A percentile compares a stretch with the other conserved stretches of the same genome.
Evolutionary conservation across 37 sponge, comb jelly and placozoan species (phyloP).

Genomic region (Beroe ovata): DNA sequence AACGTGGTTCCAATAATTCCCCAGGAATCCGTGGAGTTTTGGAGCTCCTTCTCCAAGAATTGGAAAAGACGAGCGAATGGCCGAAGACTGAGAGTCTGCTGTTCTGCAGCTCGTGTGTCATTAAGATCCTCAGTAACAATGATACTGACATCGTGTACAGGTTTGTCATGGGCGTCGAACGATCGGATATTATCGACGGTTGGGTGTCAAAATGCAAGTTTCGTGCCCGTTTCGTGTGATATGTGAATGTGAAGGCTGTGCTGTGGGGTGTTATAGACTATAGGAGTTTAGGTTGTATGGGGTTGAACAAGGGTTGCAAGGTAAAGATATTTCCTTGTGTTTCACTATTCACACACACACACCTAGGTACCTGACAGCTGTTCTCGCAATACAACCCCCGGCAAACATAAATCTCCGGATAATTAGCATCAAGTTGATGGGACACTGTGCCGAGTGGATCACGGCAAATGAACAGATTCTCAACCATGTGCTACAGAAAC

Average conservation of each 20-base stretch:
- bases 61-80: slow-evolving; percentile 22
- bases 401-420: neutral
- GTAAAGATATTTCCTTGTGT: neutral
- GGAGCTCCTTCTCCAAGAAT: neutral
- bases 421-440: slow-evolving; percentile 7
- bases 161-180: neutral
- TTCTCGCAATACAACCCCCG: neutral
- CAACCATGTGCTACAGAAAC: slow-evolving; percentile 17
- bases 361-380: neutral
- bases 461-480: neutral
- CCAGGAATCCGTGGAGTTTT: slow-evolving; percentile 8
- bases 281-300: too few relatives aligned
- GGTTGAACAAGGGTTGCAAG: too few relatives aligned
- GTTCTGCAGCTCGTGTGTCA: slow-evolving; percentile 10
- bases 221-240: too few relatives aligned
- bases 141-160: slow-evolving; percentile 26
- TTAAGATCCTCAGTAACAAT: slow-evolving; percentile 2
- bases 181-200: too few relatives aligned
- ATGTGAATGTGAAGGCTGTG: too few relatives aligned
- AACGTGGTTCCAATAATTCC: too few relatives aligned
- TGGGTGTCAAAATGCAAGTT: too few relatives aligned
- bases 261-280: too few relatives aligned
- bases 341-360: neutral
- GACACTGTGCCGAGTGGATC: slow-evolving; percentile 50
- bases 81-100: neutral